Percentiles rank a stretch among this genome's conserved stretches.
Conservation (phyloP, 2,113 vertebrate species). For the Egretta garzetta region DNA sequence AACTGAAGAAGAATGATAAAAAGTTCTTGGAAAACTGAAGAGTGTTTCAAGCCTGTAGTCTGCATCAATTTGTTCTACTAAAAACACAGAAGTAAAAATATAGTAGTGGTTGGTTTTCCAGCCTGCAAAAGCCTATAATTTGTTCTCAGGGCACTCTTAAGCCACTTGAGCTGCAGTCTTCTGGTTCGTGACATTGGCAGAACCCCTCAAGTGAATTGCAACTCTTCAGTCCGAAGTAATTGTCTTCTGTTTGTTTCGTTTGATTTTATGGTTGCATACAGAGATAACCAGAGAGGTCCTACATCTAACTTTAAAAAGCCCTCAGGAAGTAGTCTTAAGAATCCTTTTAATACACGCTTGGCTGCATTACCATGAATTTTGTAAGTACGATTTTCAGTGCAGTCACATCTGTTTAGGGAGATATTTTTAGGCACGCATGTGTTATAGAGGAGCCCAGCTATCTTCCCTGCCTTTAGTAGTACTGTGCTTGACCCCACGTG, state of each 20-base stretch:
- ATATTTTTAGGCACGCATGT: rapidly evolving
- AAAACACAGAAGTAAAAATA: slow-evolving; percentile 5
- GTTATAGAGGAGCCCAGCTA: background rate
- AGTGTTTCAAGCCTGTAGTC: background rate
- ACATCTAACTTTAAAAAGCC: background rate
- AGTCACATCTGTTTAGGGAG: background rate
- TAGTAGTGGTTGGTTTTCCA: slow-evolving; percentile 4
- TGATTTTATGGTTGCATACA: background rate
- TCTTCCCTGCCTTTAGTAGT: background rate
- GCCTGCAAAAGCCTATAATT: background rate
- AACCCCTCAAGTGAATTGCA: background rate
- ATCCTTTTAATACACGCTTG: background rate
- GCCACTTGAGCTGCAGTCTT: background rate
- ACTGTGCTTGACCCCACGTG: background rate
- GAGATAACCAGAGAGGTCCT: background rate
- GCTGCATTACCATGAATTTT: background rate
- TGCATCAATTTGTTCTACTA: slow-evolving; percentile 14
- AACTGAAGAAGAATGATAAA: background rate
- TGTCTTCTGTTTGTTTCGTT: background rate
- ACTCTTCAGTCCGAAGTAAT: background rate
- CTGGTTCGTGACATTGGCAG: background rate
- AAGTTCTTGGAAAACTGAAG: background rate
- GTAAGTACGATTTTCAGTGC: background rate
- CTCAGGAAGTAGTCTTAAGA: background rate
- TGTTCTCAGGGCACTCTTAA: background rate